Evolutionary conservation across 2,888 invertebrate genomes (phyloP).

Genomic region (Abrostola tripartita): DNA sequence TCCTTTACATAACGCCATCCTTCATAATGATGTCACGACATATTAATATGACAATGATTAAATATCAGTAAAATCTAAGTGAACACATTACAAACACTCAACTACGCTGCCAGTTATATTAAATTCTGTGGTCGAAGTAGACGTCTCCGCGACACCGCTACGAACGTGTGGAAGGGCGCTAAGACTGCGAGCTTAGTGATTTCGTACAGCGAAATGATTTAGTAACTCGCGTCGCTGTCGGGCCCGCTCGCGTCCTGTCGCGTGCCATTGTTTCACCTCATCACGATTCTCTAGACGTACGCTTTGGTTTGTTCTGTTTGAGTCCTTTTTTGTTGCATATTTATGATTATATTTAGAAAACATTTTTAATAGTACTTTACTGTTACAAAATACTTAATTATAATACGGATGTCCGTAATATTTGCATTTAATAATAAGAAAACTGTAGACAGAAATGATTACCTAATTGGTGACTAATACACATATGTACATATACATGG

Average conservation of each 20-base stretch:
- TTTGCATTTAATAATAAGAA: too few relatives aligned
- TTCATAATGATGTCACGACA: slow-evolving; percentile 6
- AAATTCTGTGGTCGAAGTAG: slow-evolving; percentile 54
- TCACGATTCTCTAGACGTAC: slow-evolving; percentile 71
- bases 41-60: slow-evolving; percentile 19
- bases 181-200: slow-evolving; percentile 68
- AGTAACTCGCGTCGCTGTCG: slow-evolving; percentile 68
- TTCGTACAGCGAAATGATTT: slow-evolving; percentile 71
- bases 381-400: too few relatives aligned
- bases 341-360: neutral
- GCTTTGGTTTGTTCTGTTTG: slow-evolving; percentile 42
- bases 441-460: too few relatives aligned
- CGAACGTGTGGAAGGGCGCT: slow-evolving; percentile 55
- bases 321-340: slow-evolving; percentile 11
- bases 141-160: slow-evolving; percentile 36
- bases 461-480: too few relatives aligned
- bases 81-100: slow-evolving; percentile 24
- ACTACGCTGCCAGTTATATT: slow-evolving; percentile 43
- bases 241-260: slow-evolving; percentile 53
- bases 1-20: neutral
- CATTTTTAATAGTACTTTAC: too few relatives aligned
- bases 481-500: too few relatives aligned
- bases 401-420: too few relatives aligned
- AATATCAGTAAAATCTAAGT: slow-evolving; percentile 34
- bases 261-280: slow-evolving; percentile 73